Evolutionary conservation across 2,888 invertebrate species (phyloP).

Genomic region (Nemurella pictetii): DNA sequence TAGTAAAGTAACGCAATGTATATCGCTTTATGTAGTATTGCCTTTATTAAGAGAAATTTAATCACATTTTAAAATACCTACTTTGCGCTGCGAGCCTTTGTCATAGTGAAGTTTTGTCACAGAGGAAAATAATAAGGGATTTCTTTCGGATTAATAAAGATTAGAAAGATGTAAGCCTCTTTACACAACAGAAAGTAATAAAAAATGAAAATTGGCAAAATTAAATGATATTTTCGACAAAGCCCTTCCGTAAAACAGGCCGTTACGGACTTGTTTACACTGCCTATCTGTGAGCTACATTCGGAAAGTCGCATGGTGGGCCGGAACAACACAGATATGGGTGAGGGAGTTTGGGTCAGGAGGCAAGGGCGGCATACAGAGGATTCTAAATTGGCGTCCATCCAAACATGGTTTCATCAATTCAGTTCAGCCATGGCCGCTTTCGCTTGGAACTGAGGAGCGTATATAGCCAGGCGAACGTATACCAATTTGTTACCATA

Average conservation of each 20-base stretch:
- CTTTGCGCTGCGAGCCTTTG: background rate
- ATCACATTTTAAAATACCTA: background rate
- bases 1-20: too few relatives aligned
- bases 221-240: background rate
- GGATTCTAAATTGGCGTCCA: conserved; percentile 7
- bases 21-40: too few relatives aligned
- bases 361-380: background rate
- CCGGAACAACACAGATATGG: background rate
- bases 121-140: background rate
- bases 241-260: background rate
- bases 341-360: background rate
- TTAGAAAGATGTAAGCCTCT: background rate
- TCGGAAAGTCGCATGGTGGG: background rate
- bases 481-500: conserved; percentile 16
- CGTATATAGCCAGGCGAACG: too few relatives aligned
- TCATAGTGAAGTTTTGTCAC: background rate
- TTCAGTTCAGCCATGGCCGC: conserved; percentile 1
- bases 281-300: background rate
- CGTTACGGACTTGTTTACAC: background rate
- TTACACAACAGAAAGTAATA: background rate
- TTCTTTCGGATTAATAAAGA: background rate
- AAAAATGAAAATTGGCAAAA: background rate
- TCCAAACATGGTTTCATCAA: conserved; percentile 18
- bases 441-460: background rate
- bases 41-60: background rate